Evolutionary conservation across 1,140 invertebrate species (phyloP), one percentile per base, ranked within the genome.

Genomic region (Linepithema humile): DNA sequence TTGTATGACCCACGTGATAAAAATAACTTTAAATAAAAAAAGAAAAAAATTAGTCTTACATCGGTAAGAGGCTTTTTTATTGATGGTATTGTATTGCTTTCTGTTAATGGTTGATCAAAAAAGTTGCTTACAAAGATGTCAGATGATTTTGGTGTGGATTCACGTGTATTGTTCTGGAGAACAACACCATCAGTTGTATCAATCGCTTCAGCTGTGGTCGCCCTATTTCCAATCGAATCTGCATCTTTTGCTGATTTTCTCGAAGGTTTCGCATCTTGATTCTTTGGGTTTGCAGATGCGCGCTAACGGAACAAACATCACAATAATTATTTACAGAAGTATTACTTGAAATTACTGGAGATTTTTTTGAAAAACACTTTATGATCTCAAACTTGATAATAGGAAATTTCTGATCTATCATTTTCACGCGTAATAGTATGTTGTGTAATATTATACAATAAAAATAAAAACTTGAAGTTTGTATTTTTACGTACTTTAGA

Each of bases 41-140:
- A 23, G 3, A 40, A 26, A 26, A 64, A 12, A 69, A 32, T 32
- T 17, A 3, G 3, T 53, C 64, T 80, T 50, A 91, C 90, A 15
- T 91, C 86, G 55, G 26, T 62, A 17, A 64, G 85, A 57, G 75
- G 64, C 50, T 87, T 90, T 15, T 88, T 90, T 65, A 82, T 88
- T 23, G 48, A 32, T 3, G 45, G 45, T 32, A 77, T 64, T 9
- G 48, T 55, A 15, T 88, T 84, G 57, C 82, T 65, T 80, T 83
- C 83, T 65, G 70, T 89, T 73, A 82, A 48, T 23, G 82, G n/a
- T 82, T 72, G 88, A 50, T 90, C 88, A 35, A 90, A 84, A 32
- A 87, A 80, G 43, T 91, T 90, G 62, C 87, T 67, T n/a, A 84
- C 69, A 40, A 91, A 89, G 48, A 82, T 85, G 20, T 89, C 73